These are phyloP conservation scores for Chaetura pelagica DNA, from an alignment of 2,113 vertebrate genomes.

Conservation along the genomic window DNA sequence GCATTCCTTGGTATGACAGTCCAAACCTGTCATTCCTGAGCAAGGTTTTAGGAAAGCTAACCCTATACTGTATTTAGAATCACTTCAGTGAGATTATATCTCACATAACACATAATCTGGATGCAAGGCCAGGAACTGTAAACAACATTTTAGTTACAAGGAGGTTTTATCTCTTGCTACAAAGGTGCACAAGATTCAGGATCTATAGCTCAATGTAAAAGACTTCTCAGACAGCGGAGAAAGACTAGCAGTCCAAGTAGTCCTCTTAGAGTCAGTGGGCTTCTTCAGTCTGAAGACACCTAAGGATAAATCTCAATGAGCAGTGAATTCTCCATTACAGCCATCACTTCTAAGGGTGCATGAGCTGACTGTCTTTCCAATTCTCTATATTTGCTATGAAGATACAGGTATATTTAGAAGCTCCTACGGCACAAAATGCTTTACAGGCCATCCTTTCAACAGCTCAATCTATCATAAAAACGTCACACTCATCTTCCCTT, in stretches of 20 bases:
- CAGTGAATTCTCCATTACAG: background rate
- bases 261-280: background rate
- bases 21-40: background rate
- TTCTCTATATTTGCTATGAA: background rate
- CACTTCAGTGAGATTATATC: background rate
- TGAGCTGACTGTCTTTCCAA: background rate
- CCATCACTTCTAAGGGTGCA: background rate
- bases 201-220: background rate
- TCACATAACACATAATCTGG: background rate
- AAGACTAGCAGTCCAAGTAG: background rate
- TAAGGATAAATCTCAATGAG: background rate
- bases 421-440: background rate
- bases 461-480: background rate
- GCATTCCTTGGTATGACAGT: background rate
- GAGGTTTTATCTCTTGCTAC: background rate
- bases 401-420: background rate
- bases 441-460: background rate
- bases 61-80: background rate
- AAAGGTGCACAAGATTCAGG: background rate
- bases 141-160: background rate
- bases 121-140: background rate
- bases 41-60: background rate
- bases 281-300: background rate
- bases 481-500: background rate
- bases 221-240: background rate